Evolutionary conservation across 2,797 vertebrate species (phyloP).

Genomic region (Calcarius lapponicus): DNA sequence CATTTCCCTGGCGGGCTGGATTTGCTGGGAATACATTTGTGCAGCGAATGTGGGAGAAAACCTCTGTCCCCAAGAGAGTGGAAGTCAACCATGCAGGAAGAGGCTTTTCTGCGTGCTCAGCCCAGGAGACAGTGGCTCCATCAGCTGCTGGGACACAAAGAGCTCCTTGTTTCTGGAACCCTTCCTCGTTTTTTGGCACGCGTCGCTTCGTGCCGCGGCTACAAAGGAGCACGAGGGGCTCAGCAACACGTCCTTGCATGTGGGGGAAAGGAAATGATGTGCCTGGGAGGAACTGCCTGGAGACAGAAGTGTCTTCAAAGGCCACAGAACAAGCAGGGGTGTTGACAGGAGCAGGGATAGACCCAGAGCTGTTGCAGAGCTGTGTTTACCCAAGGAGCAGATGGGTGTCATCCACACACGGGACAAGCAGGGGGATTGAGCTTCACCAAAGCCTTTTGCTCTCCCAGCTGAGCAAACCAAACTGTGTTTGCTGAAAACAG

Average conservation of each 20-base stretch:
- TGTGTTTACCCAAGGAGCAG: constrained; percentile 27
- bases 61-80: not conserved
- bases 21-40: not conserved
- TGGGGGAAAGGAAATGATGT: not conserved
- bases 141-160: constrained; percentile 35
- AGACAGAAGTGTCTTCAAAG: constrained; percentile 18
- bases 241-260: constrained; percentile 3
- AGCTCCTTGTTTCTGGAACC: not conserved
- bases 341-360: constrained; percentile 13
- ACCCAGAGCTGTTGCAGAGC: not conserved
- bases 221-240: not conserved
- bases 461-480: constrained; percentile 34
- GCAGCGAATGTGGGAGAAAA: not conserved
- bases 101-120: not conserved
- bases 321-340: constrained; percentile 8
- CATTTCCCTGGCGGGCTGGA: not conserved
- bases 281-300: constrained; percentile 35
- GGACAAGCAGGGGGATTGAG: not conserved
- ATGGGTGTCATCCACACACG: not conserved
- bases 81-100: not conserved
- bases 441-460: not conserved
- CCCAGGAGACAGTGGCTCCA: not conserved
- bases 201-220: not conserved
- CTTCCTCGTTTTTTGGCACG: not conserved
- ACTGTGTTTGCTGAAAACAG: not conserved